These are phyloP conservation scores for Montipora efflorescens DNA, from an alignment of 64 coral and sea anemone species.

Conservation along the genomic window DNA sequence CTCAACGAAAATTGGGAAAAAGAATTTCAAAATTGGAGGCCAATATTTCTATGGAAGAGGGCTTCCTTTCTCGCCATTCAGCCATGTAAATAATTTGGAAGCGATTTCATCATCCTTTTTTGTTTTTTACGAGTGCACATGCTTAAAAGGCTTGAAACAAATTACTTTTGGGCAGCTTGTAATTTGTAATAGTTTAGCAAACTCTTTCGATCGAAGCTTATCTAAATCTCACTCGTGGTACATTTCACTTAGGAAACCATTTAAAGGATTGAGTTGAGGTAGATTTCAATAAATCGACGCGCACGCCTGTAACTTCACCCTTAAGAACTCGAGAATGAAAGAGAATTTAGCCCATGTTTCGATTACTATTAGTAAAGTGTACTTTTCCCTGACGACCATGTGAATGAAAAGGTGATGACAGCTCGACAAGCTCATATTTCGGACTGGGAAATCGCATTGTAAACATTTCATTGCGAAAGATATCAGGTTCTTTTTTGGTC, in stretches of 20 bases:
- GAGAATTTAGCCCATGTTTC: neutral
- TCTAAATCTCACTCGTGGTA: neutral
- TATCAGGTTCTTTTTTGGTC: neutral
- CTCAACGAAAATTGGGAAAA: neutral
- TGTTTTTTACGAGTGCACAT: neutral
- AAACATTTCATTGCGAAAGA: neutral
- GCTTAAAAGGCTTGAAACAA: neutral
- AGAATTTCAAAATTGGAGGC: slow-evolving; percentile 36
- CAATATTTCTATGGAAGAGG: slow-evolving; percentile 8
- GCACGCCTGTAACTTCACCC: neutral
- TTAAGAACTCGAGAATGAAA: neutral
- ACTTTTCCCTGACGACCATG: neutral
- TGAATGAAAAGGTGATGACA: neutral
- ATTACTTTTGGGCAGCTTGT: neutral
- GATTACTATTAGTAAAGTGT: neutral
- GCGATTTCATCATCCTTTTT: neutral
- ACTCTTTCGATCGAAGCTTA: neutral
- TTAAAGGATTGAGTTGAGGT: too few species aligned
- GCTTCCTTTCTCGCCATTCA: neutral
- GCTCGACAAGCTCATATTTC: neutral
- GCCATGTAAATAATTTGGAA: neutral
- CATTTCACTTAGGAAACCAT: neutral
- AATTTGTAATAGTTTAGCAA: neutral
- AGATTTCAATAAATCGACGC: neutral
- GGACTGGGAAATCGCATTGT: neutral